A percentile compares a stretch with the other conserved stretches of the same genome.
These are phyloP conservation scores for Suillia variegata DNA, from an alignment of 2,888 invertebrate species.

Conservation along the genomic window DNA sequence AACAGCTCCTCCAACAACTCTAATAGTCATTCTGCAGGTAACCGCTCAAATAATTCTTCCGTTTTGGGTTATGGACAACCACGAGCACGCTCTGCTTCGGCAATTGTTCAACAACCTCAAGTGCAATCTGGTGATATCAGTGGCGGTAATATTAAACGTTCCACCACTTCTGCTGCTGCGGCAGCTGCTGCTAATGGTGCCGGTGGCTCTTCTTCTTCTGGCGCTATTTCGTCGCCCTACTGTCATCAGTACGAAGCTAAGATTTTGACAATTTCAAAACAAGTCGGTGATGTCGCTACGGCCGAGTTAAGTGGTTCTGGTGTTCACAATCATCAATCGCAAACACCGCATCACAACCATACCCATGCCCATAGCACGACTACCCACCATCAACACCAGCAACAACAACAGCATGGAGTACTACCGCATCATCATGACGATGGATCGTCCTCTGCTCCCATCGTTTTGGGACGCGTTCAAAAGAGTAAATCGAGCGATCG, in stretches of 20 bases:
- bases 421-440: constrained; percentile 49
- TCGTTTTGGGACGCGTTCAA: constrained; percentile 52
- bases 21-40: too few relatives aligned
- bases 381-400: constrained; percentile 9
- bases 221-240: constrained; percentile 30
- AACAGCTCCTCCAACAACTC: neutral
- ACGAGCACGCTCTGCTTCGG: constrained; percentile 45
- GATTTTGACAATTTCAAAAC: constrained; percentile 60
- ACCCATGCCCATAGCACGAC: constrained; percentile 20
- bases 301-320: constrained; percentile 14
- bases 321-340: constrained; percentile 26
- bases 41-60: too few relatives aligned
- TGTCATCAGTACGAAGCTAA: constrained; percentile 51
- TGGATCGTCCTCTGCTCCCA: constrained; percentile 40
- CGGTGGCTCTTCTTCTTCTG: constrained; percentile 26
- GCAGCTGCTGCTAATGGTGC: constrained; percentile 3
- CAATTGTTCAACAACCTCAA: constrained; percentile 35
- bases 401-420: constrained; percentile 30
- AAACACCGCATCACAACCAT: constrained; percentile 28
- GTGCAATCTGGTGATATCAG: too few relatives aligned
- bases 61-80: constrained; percentile 38
- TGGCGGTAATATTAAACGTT: too few relatives aligned
- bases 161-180: neutral
- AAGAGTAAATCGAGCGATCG: constrained; percentile 37
- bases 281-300: constrained; percentile 48